A percentile compares a stretch with the other conserved stretches of the same genome.
Conservation (phyloP, 2,113 vertebrate species). For the Plecturocebus donacophilus region DNA sequence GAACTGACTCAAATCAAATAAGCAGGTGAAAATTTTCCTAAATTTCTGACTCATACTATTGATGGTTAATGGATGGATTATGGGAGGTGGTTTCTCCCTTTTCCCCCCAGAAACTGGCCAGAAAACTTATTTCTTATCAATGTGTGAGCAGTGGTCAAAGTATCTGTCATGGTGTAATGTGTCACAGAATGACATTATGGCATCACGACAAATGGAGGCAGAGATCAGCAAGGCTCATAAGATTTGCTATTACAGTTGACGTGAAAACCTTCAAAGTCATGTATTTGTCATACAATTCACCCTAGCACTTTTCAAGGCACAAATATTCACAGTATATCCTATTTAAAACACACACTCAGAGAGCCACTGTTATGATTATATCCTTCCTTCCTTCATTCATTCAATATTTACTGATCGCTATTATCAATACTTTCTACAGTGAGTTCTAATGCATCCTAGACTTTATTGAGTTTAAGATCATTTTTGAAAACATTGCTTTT, state of each 20-base stretch:
- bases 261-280: not conserved
- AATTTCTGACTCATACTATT: not conserved
- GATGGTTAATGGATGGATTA: not conserved
- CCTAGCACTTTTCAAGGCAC: conserved; percentile 5
- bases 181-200: not conserved
- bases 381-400: not conserved
- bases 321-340: not conserved
- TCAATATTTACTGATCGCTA: not conserved
- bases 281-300: not conserved
- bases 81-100: not conserved
- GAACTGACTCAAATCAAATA: not conserved
- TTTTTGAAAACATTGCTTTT: conserved; percentile 35
- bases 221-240: not conserved
- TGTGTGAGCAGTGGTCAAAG: not conserved
- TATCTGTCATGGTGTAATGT: not conserved
- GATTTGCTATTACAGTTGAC: not conserved
- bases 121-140: not conserved
- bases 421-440: not conserved
- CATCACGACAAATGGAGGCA: not conserved
- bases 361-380: not conserved
- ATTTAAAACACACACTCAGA: not conserved
- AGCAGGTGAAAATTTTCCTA: not conserved
- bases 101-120: not conserved
- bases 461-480: not conserved
- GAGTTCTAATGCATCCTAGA: not conserved